These are phyloP conservation scores for Bombylius discolor DNA, from an alignment of 2,888 invertebrate species.

Conservation along the genomic window DNA sequence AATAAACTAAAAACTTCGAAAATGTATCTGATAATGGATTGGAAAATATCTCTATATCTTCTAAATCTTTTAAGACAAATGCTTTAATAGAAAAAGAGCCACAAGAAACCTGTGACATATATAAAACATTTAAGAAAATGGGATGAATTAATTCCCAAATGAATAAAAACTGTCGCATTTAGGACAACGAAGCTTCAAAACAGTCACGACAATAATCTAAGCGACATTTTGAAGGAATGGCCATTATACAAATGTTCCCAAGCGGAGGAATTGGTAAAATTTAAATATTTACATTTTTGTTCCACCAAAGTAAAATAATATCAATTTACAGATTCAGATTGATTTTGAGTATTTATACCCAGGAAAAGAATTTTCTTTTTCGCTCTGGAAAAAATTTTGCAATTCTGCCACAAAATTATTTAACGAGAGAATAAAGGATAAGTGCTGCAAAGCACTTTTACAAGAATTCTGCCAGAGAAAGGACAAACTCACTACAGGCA, in stretches of 20 bases:
- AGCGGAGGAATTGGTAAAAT: conserved; percentile 1
- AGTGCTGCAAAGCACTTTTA: too few species aligned
- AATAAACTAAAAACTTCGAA: background rate
- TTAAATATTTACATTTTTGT: background rate
- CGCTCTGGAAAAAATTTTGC: conserved; percentile 1
- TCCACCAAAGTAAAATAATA: background rate
- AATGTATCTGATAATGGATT: background rate
- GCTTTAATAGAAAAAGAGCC: background rate
- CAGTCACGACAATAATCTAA: background rate
- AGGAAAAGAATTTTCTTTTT: background rate
- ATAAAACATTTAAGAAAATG: background rate
- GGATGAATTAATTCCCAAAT: background rate
- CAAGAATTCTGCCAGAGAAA: too few species aligned
- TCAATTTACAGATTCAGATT: background rate
- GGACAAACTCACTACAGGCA: too few species aligned
- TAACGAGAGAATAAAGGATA: too few species aligned
- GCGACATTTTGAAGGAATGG: background rate
- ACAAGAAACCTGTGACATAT: background rate
- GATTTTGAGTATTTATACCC: background rate
- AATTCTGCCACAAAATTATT: background rate
- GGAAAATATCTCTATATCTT: background rate
- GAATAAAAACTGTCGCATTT: background rate
- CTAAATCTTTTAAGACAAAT: too few species aligned
- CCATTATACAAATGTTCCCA: conserved; percentile 1
- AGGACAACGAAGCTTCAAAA: background rate